Base-by-base conservation (phyloP, 2,113 vertebrate species). In the Antechinus stuartii region DNA sequence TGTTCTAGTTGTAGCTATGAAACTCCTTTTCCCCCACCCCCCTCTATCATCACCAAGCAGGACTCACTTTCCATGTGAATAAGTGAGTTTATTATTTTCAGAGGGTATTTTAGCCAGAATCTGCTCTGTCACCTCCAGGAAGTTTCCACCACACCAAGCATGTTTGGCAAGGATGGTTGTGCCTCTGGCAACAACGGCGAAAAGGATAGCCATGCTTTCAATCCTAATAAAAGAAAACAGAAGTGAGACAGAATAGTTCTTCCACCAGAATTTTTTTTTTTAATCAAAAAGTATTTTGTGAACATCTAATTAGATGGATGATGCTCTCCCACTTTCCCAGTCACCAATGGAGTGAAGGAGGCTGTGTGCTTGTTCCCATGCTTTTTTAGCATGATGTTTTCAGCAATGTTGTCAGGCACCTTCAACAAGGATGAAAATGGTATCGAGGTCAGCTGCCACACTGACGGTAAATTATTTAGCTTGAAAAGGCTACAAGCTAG, bases 121-220 rank as follows among this genome's bases (percentile, higher is more conserved):
- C 98, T 99, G 99, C 96, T 99, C 99, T 0, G 99, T 99, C 97
- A 99, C 99, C 98, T 99, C 99, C 98, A 99, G 98, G 98, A 99
- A 99, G 98, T 99, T 99, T 14, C 99, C 99, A 5, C 99, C 99
- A 61, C 99, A 99, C 99, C 99, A 99, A 42, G 99, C 99, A 57
- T 99, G 99, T 92, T 99, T 99, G 97, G 99, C 99, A 93, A 99
- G 99, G 98, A 99, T 99, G 95, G 99, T 99, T 91, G 99, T 99
- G 98, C 99, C 99, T 97, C 99, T 99, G 8, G 99, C 99, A 98
- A 99, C 99, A 30, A 99, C 99, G 8, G 99, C 99, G 84, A 99
- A 99, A 49, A 99, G 99, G 98, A 99, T 99, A 91, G 99, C 99
- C 99, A 99, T 99, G 98, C 97, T 98, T 98, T 98, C 97, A 94